A percentile compares a stretch with the other conserved stretches of the same genome.
Evolutionary conservation across 2,797 vertebrate genomes (phyloP).

Genomic region (Scarus forsteni): DNA sequence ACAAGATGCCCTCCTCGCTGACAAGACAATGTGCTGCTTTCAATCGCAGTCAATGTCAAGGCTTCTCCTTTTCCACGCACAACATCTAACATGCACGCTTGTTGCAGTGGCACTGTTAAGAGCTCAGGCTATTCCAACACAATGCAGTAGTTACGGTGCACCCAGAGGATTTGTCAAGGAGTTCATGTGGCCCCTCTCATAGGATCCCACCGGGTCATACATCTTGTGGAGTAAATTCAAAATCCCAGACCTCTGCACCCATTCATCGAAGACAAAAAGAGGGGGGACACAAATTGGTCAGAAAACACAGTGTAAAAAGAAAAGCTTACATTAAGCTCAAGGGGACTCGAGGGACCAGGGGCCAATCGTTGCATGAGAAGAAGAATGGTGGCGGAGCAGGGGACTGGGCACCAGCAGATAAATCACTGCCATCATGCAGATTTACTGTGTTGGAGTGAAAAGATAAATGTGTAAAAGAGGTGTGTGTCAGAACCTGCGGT

Average conservation of each 20-base stretch:
- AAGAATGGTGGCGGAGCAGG: slow-evolving; percentile 86
- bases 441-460: slow-evolving; percentile 90
- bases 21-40: slow-evolving; percentile 66
- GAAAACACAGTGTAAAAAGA: slow-evolving; percentile 88
- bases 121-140: slow-evolving; percentile 66
- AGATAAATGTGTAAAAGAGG: slow-evolving; percentile 94
- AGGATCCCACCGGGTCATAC: slow-evolving; percentile 77
- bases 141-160: slow-evolving; percentile 71
- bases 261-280: slow-evolving; percentile 83
- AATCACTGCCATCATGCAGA: slow-evolving; percentile 96
- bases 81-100: slow-evolving; percentile 52
- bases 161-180: slow-evolving; percentile 73
- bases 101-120: slow-evolving; percentile 65
- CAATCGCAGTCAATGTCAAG: slow-evolving; percentile 67
- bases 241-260: slow-evolving; percentile 79
- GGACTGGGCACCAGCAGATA: slow-evolving; percentile 87
- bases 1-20: slow-evolving; percentile 41
- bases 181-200: slow-evolving; percentile 70
- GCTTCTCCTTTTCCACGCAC: slow-evolving; percentile 32
- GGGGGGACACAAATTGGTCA: slow-evolving; percentile 87
- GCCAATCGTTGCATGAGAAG: slow-evolving; percentile 86
- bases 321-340: slow-evolving; percentile 89
- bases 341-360: slow-evolving; percentile 89
- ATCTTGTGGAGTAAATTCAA: slow-evolving; percentile 83
- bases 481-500: slow-evolving; percentile 89